Evolutionary conservation across 2,113 vertebrate species (phyloP).

Genomic region (Odocoileus hemionus): DNA sequence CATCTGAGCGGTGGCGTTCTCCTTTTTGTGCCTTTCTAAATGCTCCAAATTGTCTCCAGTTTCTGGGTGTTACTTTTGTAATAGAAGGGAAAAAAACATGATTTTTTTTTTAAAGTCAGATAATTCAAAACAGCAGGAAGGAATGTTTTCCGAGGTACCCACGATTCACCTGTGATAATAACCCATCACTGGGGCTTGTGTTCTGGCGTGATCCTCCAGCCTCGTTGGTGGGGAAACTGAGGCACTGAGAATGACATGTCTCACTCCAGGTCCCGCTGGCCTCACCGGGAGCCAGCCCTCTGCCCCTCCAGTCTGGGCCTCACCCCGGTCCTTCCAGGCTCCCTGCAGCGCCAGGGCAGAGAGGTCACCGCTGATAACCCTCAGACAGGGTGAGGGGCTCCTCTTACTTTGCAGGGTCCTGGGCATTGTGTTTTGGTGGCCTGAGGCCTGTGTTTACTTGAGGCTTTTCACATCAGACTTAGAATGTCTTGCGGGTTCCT

Average conservation of each 20-base stretch:
- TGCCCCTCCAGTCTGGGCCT: neutral
- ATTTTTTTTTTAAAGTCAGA: conserved; percentile 28
- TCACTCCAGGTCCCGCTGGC: neutral
- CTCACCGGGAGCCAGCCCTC: fast-evolving
- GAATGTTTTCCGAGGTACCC: neutral
- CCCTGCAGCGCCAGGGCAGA: fast-evolving
- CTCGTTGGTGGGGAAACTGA: neutral
- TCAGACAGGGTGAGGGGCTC: neutral
- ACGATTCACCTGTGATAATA: fast-evolving
- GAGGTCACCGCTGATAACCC: fast-evolving
- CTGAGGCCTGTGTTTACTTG: neutral
- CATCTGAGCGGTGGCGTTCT: neutral
- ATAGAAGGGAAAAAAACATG: neutral
- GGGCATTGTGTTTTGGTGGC: neutral
- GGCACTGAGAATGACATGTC: neutral
- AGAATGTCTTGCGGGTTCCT: neutral
- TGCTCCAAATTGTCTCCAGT: neutral
- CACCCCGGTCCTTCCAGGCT: fast-evolving
- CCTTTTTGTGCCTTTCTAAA: conserved; percentile 14
- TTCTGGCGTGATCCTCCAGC: too few relatives aligned
- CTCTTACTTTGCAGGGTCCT: neutral
- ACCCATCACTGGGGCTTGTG: fast-evolving
- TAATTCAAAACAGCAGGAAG: neutral
- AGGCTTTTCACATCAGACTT: neutral
- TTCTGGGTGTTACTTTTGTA: neutral